Percentiles rank a stretch among this genome's conserved stretches.
These are phyloP conservation scores for Theonella swinhoei DNA, from an alignment of 37 sponge, comb jelly and placozoan species.

Conservation along the genomic window DNA sequence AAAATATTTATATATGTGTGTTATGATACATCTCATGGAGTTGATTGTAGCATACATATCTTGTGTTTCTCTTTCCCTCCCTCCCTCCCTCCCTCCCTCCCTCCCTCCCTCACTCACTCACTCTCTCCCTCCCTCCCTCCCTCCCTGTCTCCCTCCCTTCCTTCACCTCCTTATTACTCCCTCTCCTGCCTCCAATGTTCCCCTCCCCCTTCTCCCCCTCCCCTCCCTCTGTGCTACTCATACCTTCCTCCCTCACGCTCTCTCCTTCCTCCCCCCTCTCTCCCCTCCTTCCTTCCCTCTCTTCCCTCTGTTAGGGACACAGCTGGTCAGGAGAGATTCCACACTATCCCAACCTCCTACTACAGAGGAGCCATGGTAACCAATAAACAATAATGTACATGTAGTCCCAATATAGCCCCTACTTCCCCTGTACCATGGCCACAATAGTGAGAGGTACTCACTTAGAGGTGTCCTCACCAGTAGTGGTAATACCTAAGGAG, in stretches of 20 bases:
- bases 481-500: too few species aligned
- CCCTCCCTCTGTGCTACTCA: not conserved
- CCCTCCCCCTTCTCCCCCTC: not conserved
- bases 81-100: not conserved
- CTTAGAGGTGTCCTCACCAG: too few species aligned
- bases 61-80: not conserved
- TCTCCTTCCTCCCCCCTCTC: not conserved
- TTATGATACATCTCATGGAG: too few species aligned
- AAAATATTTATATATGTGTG: too few species aligned
- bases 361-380: slow-evolving; percentile 96
- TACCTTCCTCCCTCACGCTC: not conserved
- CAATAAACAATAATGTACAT: too few species aligned
- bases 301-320: slow-evolving; percentile 76
- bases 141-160: too few species aligned
- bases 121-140: too few species aligned
- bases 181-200: not conserved
- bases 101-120: too few species aligned
- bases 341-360: slow-evolving; percentile 94
- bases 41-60: too few species aligned
- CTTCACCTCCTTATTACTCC: not conserved
- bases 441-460: too few species aligned
- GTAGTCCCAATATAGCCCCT: too few species aligned
- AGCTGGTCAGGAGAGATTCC: slow-evolving; percentile 95
- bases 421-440: too few species aligned
- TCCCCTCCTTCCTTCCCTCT: not conserved